Base-by-base conservation (phyloP, 1,140 invertebrate species). In the Bathynomus jamesi region DNA sequence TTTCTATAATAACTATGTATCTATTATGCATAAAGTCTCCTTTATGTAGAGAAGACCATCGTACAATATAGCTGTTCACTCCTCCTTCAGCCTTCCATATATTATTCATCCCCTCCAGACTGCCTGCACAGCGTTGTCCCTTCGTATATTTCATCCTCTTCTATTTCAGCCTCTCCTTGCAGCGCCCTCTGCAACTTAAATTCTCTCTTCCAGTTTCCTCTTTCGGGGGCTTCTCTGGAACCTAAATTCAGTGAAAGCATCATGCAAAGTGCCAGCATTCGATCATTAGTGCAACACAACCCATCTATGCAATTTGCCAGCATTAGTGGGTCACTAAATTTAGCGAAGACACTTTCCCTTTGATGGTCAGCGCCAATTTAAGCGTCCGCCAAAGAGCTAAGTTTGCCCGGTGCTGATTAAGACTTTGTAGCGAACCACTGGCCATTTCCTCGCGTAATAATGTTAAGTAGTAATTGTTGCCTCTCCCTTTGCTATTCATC, bases 381-480 rank as follows among this genome's bases (percentile, higher is more conserved):
- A 53, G 21, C 40, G 40, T 21, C 40, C 40, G 40, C 40, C 40
- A 53, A 53, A 53, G 40, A 53, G 2, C 11, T 53, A 53, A 53
- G 21, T 53, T 53, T 53, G 40, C 40, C 5, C 40, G 40, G 40
- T 53, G 21, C 40, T 53, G 40, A 53, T 53, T 53, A 53, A 53
- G 40, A 53, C 40, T 53, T 53, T 53, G 40, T 53, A 53, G 40
- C 40, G 40, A 53, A 53, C 40, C 40, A 53, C 40, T 53, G 40
- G 40, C 40, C 40, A 53, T 53, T 53, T 53, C 40, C 40, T 53
- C 40, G 21, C 40, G 40, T 53, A 53, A 53, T 53, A 53, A 53
- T 53, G 40, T 53, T 53, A 53, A 53, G 40, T 53, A 53, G 40
- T 53, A 53, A 53, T 53, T 53, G 40, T 53, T 53, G 40, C 40